Evolutionary conservation across 1,140 invertebrate genomes (phyloP), one percentile per base, ranked within the genome.

Genomic region (Oryctes rhinoceros): DNA sequence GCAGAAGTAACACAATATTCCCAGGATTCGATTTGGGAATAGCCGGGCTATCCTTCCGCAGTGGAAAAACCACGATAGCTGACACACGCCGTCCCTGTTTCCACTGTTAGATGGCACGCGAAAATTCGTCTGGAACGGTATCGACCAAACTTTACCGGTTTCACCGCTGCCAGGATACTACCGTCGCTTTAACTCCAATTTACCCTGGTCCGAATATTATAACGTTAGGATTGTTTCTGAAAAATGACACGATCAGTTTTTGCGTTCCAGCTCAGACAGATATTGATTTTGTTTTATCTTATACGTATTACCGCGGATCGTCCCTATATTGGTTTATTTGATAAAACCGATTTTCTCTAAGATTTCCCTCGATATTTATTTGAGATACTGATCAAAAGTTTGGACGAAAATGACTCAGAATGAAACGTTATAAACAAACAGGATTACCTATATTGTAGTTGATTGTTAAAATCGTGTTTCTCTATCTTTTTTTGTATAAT

Each of bases 161-260:
- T 20, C 35, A 71, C 65, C 65, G 65, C 65, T 71, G 24, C 65
- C 65, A 30, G 65, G 20, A 24, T 71, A 59, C 53, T 59, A 59
- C 53, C 53, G 53, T 59, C 53, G 53, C 53, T 59, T 71, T 37
- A 37, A 71, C 35, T 71, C 20, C 65, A 37, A 71, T 59, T 59
- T 59, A 15, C 53, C 18, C 18, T 18, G 18, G 53, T 59, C 53
- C 65, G 65, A 71, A 71, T 71, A 71, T 71, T 71, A 71, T 71
- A 71, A 71, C 65, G 24, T 71, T 71, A 71, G 65, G 65, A 71
- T 71, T 71, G 65, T 71, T 71, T 71, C 65, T 71, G 65, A 71
- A 71, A 71, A 71, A 37, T 71, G 65, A 71, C 65, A 37, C 65
- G 65, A 59, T 71, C 24, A 24, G 20, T 24, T 71, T 35, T 71